Evolutionary conservation across 92 coral and sea anemone genomes (phyloP), one percentile per base, ranked within the genome.

Genomic region (Paragorgia papillata): DNA sequence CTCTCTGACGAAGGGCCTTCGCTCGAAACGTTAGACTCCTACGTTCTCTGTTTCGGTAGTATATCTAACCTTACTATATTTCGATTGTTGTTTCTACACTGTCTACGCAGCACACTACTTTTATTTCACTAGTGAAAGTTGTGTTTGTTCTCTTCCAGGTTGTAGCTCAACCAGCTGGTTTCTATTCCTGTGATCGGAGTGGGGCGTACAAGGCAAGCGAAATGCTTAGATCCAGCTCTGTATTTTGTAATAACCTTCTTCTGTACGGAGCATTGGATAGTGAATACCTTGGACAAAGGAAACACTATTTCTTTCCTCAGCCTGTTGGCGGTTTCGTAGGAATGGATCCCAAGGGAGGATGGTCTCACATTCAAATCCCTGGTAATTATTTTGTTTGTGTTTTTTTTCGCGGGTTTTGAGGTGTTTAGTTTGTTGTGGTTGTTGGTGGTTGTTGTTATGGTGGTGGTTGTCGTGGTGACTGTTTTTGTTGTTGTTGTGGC

Each of bases 291-390:
- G 74, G 83, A 54, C 57, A 86, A 40, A 74, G 82, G 58, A 90
- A 86, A 61, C 82, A 84, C 24, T 81, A 79, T 41, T 88, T 94
- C 29, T 94, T 90, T 69, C 95, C 98, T 9, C 62, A 80, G 17
- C 89, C 95, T 33, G 79, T 82, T 33, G 97, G 98, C n/a, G 98
- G 98, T 22, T 69, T 94, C 56, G 97, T 90, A 17, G 97, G 89
- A 33, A 86, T 92, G 78, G 85, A 85, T n/a, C 98, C 98, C 20
- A 79, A 74, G 44, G 88, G 87, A 34, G 98, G 98, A 50, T 94
- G 98, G 98, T 76, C 97, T 9, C 88, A 86, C 49, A 96, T 94
- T 24, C 98, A 94, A 62, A 94, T 94, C 41, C 98, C 98, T 66
- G 87, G 98, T 94, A 51, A 67, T 78, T 37, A 3, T 33, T 33